A percentile compares a stretch with the other conserved stretches of the same genome.
Conservation (phyloP, 2,113 vertebrate species). For the Perccottus glenii region DNA sequence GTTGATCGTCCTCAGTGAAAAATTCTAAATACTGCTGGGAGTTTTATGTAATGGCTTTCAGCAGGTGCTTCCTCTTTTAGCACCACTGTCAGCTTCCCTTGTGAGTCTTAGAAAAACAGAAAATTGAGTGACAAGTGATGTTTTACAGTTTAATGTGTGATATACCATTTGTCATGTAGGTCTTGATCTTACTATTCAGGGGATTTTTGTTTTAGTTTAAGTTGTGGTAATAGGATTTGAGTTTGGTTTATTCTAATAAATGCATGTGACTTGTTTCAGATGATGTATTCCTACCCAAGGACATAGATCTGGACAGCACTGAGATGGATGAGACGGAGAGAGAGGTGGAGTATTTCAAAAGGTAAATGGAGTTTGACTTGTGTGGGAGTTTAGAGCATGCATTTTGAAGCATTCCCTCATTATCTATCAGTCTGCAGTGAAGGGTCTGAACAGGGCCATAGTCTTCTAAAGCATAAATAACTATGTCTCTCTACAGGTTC, state of each 20-base stretch:
- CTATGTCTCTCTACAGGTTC: slow-evolving; percentile 79
- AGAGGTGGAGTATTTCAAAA: slow-evolving; percentile 99
- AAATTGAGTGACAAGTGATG: neutral
- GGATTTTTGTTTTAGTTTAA: too few species aligned
- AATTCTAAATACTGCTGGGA: neutral
- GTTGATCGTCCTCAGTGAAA: neutral
- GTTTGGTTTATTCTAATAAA: too few species aligned
- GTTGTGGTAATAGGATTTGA: too few species aligned
- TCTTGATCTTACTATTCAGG: too few species aligned
- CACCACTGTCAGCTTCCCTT: neutral
- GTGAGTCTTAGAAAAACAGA: neutral
- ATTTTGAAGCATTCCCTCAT: too few species aligned
- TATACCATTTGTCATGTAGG: too few species aligned
- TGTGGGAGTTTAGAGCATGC: too few species aligned
- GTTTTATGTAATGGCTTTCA: neutral
- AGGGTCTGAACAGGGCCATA: too few species aligned
- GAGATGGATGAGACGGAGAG: slow-evolving; percentile 98
- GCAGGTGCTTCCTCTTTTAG: slow-evolving; percentile 9
- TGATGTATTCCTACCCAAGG: slow-evolving; percentile 98
- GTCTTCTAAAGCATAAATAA: too few species aligned
- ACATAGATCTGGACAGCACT: slow-evolving; percentile 96
- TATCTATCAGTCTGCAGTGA: too few species aligned
- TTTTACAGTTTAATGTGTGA: neutral
- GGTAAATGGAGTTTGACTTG: slow-evolving; percentile 70
- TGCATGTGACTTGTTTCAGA: slow-evolving; percentile 76